Base-by-base conservation (phyloP, 2,797 vertebrate species). In the Hemitrygon akajei region DNA sequence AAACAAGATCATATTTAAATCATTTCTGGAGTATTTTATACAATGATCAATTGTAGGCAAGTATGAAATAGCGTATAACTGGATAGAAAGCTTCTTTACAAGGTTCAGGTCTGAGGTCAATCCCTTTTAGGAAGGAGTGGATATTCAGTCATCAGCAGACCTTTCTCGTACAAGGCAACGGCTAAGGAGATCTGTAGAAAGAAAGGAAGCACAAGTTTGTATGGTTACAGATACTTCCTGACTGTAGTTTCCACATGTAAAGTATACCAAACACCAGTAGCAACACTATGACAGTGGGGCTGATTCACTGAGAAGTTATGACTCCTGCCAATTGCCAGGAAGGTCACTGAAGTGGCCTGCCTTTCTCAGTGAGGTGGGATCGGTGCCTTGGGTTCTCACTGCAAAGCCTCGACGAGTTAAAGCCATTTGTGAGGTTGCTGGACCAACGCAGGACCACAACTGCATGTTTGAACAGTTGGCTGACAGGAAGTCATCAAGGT, bases 161-260 rank as follows among this genome's bases (percentile, higher is more conserved):
- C 98, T 94, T 96, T 98, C 93, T 99, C 97, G 96, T 98, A 99
- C 22, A 99, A 96, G 92, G 98, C 95, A 0, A 97, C 97, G 20
- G 97, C 98, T 96, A 99, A 95, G 94, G 97, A 95, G 89, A 98
- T 96, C 97, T 98, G 95, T n/a, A 94, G 82, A 94, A 94, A 73
- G 34, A 40, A 47, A 71, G 58, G 40, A 94, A 7, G 60, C 14
- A 94, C 73, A 91, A 81, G n/a, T 37, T 30, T 87, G 87, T 11
- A 30, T 2, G 27, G 71, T 93, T 58, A 56, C 22, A 27, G 27
- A n/a, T 9, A 16, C 37, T 34, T 89, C 37, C n/a, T 69, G 34
- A 16, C 58, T 16, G 60, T 30, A n/a, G 16, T n/a, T 79, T 79
- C 27, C 7, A 37, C 14, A 79, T 37, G n/a, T 37, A 89, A 37